phyloP scores from a whole-genome alignment of 2,797 vertebrate species.

The Sebastes dallii region DNA sequence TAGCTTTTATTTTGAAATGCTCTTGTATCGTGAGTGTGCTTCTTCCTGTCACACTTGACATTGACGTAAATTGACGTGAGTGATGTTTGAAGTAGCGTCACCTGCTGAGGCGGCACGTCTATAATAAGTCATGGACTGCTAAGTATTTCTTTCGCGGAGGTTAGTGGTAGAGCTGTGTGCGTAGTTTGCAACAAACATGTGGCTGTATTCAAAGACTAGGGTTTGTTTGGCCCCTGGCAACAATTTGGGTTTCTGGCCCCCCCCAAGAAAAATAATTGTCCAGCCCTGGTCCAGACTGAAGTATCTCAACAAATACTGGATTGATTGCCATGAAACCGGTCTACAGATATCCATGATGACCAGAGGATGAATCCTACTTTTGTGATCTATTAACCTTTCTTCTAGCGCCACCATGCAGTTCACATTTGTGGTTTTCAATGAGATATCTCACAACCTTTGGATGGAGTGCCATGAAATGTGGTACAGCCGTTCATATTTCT shows the following conservation, averaged over 20 bases:
- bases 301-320: background rate
- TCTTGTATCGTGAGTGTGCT: no score
- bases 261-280: fast-evolving
- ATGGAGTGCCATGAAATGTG: background rate
- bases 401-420: background rate
- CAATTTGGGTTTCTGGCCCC: no score
- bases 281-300: background rate
- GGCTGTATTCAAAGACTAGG: no score
- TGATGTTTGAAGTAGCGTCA: no score
- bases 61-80: no score
- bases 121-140: no score
- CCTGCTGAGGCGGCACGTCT: fast-evolving
- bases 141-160: no score
- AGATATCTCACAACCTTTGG: background rate
- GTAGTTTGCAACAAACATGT: no score
- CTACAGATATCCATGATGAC: background rate
- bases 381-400: background rate
- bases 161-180: fast-evolving
- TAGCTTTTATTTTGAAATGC: no score
- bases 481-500: no score
- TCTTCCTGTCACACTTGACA: no score
- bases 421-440: background rate
- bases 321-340: background rate
- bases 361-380: background rate
- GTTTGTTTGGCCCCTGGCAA: no score